Evolutionary conservation across 64 coral and sea anemone species (phyloP), one percentile per base, ranked within the genome.

Genomic region (Pocillopora damicornis): DNA sequence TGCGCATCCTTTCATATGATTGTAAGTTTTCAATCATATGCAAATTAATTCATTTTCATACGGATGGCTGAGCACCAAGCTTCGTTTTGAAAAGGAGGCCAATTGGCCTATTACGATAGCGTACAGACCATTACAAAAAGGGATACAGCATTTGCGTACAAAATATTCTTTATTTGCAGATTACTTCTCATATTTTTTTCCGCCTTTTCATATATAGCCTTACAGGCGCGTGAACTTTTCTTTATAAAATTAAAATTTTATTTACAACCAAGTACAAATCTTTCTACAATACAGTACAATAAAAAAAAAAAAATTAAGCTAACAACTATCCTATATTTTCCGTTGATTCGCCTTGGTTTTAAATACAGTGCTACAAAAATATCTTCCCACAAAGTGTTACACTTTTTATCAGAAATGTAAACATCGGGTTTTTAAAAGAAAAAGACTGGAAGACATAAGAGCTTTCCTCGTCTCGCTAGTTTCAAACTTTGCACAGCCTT

Each of bases 291-390:
- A 85, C 65, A 72, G 72, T 71, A 83, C 63, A 51, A 83, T 85
- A 85, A 85, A 73, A 85, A 51, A 51, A 85, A 85, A 85, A 51
- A 51, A 85, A 72, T 66, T 85, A 5, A 14, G 69, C 63, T 85
- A 73, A 20, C 11, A 45, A 14, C 80, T 56, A 56, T 1, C 5
- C 10, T 60, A 79, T 38, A 83, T 35, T 15, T 67, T 85, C 25
- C 67, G 11, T 61, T 26, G 81, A 57, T 85, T 85, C 72, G 63
- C 42, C 45, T 20, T 42, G 65, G 81, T 63, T 65, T 72, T 85
- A 85, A 85, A 85, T 85, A 85, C 72, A 66, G 10, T 37, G 65
- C 81, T 85, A 85, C 81, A 85, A 85, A 85, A 85, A 85, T 85
- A 85, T 85, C 77, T 85, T 85, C 65, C 65, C 37, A 20, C 51